Conservation (phyloP, 2,888 invertebrate genomes). For the Prosopocoilus inquinatus region DNA sequence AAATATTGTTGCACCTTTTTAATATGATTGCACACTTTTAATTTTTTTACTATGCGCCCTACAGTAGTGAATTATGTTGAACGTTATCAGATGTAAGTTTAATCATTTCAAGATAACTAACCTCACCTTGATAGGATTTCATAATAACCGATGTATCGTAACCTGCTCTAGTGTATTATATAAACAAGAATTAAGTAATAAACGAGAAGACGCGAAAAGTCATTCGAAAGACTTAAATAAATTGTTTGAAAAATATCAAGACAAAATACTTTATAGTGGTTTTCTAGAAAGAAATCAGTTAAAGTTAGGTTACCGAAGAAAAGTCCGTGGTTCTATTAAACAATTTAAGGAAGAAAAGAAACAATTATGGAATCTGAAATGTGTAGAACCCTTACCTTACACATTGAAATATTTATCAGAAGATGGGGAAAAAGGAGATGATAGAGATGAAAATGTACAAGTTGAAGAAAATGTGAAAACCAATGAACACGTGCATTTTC, state of each 20-base stretch:
- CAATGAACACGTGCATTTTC: slow-evolving; percentile 40
- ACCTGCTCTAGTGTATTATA: no score
- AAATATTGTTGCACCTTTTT: no score
- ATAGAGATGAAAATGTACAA: slow-evolving; percentile 14
- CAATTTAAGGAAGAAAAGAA: slow-evolving; percentile 21
- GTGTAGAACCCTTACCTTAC: slow-evolving; percentile 52
- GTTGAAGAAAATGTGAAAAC: slow-evolving; percentile 25
- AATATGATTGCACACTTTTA: no score
- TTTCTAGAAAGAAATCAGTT: slow-evolving; percentile 41
- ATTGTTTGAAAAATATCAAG: slow-evolving; percentile 36
- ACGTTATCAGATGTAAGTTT: no score
- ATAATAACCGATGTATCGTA: no score
- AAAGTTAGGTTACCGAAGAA: slow-evolving; percentile 31
- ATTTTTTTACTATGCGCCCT: no score
- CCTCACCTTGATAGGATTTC: no score
- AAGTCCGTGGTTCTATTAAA: slow-evolving; percentile 24
- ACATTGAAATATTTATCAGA: slow-evolving; percentile 52
- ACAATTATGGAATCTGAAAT: slow-evolving; percentile 8
- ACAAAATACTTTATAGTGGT: slow-evolving; percentile 48
- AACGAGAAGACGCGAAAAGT: no score
- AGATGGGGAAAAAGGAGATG: slow-evolving; percentile 37
- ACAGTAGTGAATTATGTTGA: no score
- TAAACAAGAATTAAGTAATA: no score
- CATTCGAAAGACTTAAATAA: slow-evolving; percentile 1
- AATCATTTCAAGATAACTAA: no score